phyloP scores from a whole-genome alignment of 1,140 invertebrate genomes.

The Drosophila malerkotliana region DNA sequence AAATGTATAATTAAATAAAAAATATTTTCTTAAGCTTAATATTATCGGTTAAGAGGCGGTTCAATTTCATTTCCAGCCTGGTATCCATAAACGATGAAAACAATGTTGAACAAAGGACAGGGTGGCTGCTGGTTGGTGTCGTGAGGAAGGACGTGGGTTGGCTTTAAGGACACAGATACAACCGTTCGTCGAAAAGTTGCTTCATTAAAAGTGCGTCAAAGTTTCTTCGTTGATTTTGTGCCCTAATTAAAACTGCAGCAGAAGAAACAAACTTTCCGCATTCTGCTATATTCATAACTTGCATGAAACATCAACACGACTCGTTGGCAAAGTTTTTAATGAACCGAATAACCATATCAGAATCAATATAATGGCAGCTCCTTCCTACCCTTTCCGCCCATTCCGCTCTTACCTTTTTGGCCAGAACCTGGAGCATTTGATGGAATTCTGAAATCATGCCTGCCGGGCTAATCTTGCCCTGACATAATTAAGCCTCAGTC shows the following conservation, averaged over 20 bases:
- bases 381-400: neutral
- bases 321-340: slow-evolving; percentile 69
- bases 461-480: slow-evolving; percentile 43
- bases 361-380: slow-evolving; percentile 45
- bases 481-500: slow-evolving; percentile 62
- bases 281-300: slow-evolving; percentile 70
- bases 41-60: neutral
- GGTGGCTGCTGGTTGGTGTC: neutral
- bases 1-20: neutral
- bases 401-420: neutral
- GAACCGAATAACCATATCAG: slow-evolving; percentile 68
- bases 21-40: neutral
- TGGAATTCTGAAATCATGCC: slow-evolving; percentile 8
- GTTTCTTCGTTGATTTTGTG: slow-evolving; percentile 73
- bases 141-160: neutral
- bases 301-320: slow-evolving; percentile 64
- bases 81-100: neutral
- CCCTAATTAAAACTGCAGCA: slow-evolving; percentile 76
- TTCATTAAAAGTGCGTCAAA: slow-evolving; percentile 77
- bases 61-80: neutral
- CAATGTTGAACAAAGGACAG: slow-evolving; percentile 12
- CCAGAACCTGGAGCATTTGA: slow-evolving; percentile 1
- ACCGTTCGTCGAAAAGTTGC: slow-evolving; percentile 52
- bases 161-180: slow-evolving; percentile 17
- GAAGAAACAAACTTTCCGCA: slow-evolving; percentile 54